A percentile compares a stretch with the other conserved stretches of the same genome.
Evolutionary conservation across 2,113 vertebrate genomes (phyloP).

Genomic region (Apeltes quadracus): DNA sequence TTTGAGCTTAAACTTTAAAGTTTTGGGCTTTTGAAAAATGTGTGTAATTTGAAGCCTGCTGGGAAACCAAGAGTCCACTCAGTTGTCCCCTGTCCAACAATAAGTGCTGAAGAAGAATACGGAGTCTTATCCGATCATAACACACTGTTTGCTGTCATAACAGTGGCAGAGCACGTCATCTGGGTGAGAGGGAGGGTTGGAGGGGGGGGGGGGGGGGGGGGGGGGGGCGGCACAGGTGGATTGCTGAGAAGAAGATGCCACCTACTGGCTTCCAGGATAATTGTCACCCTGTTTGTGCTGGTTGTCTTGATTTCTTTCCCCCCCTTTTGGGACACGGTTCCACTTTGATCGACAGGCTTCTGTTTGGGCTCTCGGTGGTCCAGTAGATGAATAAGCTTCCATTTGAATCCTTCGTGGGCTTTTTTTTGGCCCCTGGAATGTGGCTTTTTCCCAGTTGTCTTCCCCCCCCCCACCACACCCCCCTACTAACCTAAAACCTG

Average conservation of each 20-base stretch:
- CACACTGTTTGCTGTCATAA: not conserved
- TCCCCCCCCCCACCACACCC: too few relatives aligned
- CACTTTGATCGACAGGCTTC: not conserved
- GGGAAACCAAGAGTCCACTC: too few relatives aligned
- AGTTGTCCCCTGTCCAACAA: too few relatives aligned
- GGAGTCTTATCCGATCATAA: not conserved
- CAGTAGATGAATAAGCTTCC: slow-evolving; percentile 3
- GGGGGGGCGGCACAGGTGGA: too few relatives aligned
- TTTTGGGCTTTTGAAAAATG: too few relatives aligned
- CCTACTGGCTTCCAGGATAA: slow-evolving; percentile 52
- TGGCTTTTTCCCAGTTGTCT: slow-evolving; percentile 36
- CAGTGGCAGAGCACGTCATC: slow-evolving; percentile 9
- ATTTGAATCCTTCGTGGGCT: slow-evolving; percentile 1
- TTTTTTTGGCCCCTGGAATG: not conserved
- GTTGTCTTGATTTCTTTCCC: not conserved
- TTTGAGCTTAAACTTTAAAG: too few relatives aligned
- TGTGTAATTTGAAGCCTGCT: too few relatives aligned
- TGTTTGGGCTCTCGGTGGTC: not conserved
- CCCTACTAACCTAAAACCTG: slow-evolving; percentile 34
- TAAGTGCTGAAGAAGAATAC: too few relatives aligned
- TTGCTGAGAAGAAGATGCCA: slow-evolving; percentile 55
- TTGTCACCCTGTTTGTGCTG: not conserved
- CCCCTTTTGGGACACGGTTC: not conserved
- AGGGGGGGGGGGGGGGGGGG: too few relatives aligned
- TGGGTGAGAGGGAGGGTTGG: slow-evolving; percentile 6